Base-by-base conservation (phyloP, 2,797 vertebrate species). In the Australoheros facetus region DNA sequence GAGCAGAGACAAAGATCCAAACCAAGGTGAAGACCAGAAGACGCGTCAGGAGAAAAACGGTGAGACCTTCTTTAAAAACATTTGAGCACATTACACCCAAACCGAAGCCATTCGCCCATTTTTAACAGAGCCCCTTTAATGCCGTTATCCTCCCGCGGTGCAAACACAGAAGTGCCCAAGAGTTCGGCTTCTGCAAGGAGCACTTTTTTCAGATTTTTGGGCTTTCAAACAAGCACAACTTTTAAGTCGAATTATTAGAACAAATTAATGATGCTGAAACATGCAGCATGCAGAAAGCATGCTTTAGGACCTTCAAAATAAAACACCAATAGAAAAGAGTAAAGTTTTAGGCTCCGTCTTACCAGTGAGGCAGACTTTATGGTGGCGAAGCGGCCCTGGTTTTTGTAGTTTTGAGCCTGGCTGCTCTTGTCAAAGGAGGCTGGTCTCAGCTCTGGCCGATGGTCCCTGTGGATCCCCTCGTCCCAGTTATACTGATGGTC, bases 321-420 rank as follows among this genome's bases (percentile, higher is more conserved):
- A 56, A 73, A 79, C 21, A 30, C 17, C 7, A 73, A 45, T 4
- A 59, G 3, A 26, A 26, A 62, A 21, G 10, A 34, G 26, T 1
- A 58, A 58, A 4, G 23, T 19, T 53, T 81, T 39, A 48, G 54
- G 23, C 66, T 8, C n/a, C n/a, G 34, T 54, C 97, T 97, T 94
- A 99, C 98, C 96, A 99, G 96, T 90, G 98, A 99, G 84, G 98
- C 98, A 79, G 98, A 99, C 95, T 98, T 99, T 93, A 99, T 99
- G 93, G 98, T 99, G 94, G 98, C 97, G 92, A 99, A 99, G 94
- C 97, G 97, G 90, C 98, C 97, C 88, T 97, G 96, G 96, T 97
- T 98, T 96, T 97, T 97, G 96, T 98, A 99, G 96, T 97, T 97
- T 90, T 97, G 97, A 93, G 96, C 75, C 95, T 96, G 97, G 82